Percentiles rank a stretch among this genome's conserved stretches.
Evolutionary conservation across 2,888 invertebrate species (phyloP).

Genomic region (Pemphredon lugubris): DNA sequence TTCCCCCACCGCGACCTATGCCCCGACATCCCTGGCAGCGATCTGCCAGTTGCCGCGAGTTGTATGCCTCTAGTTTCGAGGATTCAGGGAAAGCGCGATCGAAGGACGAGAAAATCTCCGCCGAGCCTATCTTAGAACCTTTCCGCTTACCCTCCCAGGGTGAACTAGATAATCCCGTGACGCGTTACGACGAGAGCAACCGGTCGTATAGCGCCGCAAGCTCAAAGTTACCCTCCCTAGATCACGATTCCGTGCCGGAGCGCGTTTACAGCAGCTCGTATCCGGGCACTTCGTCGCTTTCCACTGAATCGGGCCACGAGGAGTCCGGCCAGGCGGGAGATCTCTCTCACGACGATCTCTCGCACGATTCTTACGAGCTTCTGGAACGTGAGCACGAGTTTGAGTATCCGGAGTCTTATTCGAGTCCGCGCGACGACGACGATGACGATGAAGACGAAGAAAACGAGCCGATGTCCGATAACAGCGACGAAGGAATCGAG

Average conservation of each 20-base stretch:
- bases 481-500: conserved; percentile 82
- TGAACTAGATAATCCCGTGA: conserved; percentile 86
- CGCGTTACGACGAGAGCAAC: conserved; percentile 87
- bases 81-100: conserved; percentile 86
- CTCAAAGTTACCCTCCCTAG: conserved; percentile 85
- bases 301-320: conserved; percentile 84
- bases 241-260: conserved; percentile 86
- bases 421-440: conserved; percentile 74
- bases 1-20: conserved; percentile 80
- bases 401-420: conserved; percentile 79
- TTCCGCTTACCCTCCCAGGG: conserved; percentile 79
- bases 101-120: conserved; percentile 65
- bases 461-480: conserved; percentile 74
- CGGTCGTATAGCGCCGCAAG: conserved; percentile 85
- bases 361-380: conserved; percentile 94
- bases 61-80: conserved; percentile 90
- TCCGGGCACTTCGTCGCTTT: conserved; percentile 88
- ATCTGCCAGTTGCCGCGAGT: conserved; percentile 91
- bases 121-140: conserved; percentile 61
- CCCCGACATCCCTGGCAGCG: conserved; percentile 87
- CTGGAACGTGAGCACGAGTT: conserved; percentile 85
- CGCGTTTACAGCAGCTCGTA: conserved; percentile 93
- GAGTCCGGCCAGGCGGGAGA: conserved; percentile 86
- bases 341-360: conserved; percentile 91
- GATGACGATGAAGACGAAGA: conserved; percentile 48